Percentiles rank a stretch among this genome's conserved stretches.
Conservation (phyloP, 2,888 invertebrate genomes). For the Mycalesis mineus region DNA sequence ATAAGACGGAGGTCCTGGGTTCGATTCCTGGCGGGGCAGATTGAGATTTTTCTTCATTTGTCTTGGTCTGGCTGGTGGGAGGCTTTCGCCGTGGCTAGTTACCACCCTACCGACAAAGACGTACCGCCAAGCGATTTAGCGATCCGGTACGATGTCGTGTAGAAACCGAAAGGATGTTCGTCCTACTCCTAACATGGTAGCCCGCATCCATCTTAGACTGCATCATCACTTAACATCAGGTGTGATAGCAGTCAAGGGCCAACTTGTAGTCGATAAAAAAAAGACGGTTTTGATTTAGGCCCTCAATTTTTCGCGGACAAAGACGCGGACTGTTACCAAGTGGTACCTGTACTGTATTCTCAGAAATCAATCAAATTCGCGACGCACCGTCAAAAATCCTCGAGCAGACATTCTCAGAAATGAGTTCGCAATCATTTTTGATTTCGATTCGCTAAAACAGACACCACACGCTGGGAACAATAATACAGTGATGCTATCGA, state of each 20-base stretch:
- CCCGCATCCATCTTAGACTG: not conserved
- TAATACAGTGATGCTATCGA: not conserved
- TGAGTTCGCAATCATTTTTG: not conserved
- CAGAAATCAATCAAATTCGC: conserved; percentile 1
- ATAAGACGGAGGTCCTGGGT: too few species aligned
- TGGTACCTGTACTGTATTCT: not conserved
- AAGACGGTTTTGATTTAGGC: not conserved
- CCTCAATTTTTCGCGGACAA: too few species aligned
- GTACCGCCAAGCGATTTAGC: not conserved
- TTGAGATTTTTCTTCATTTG: too few species aligned
- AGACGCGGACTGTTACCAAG: too few species aligned
- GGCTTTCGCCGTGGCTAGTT: too few species aligned
- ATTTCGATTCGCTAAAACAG: not conserved
- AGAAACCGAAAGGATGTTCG: not conserved
- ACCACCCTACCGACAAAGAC: not conserved
- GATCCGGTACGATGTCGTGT: not conserved
- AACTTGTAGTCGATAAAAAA: not conserved
- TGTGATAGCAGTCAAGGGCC: not conserved
- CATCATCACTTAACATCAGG: not conserved
- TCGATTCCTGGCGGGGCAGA: too few species aligned
- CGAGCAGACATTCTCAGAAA: not conserved
- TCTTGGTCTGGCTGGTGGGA: too few species aligned
- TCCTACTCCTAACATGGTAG: not conserved
- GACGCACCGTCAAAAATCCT: not conserved
- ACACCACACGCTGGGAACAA: not conserved